Conservation (phyloP, 53 echinoderm and acorn worm species). For the Mesocentrotus franciscanus region DNA sequence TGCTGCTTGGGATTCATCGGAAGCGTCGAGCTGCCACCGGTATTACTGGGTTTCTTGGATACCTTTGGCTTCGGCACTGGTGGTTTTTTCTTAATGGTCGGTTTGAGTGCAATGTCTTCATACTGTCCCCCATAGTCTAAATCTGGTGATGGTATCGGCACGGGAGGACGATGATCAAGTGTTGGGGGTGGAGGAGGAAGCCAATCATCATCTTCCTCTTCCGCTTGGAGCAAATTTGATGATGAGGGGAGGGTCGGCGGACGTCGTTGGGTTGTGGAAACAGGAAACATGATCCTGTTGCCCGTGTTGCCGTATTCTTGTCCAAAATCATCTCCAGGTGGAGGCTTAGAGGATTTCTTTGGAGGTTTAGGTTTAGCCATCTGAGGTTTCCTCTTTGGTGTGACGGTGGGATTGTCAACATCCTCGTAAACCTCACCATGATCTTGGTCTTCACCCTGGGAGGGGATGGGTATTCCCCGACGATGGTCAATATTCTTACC, state of each 20-base stretch:
- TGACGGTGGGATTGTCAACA: not conserved
- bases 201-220: not conserved
- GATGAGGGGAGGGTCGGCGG: constrained; percentile 3
- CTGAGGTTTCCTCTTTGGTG: not conserved
- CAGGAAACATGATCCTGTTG: not conserved
- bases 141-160: not conserved
- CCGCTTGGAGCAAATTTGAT: not conserved
- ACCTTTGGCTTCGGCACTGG: not conserved
- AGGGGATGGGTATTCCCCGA: not conserved
- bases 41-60: not conserved
- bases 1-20: not conserved
- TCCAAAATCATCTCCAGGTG: not conserved
- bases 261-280: not conserved
- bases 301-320: constrained; percentile 10
- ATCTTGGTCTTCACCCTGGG: not conserved
- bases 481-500: not conserved
- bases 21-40: not conserved
- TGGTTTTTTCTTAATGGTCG: not conserved
- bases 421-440: constrained; percentile 8
- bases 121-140: not conserved
- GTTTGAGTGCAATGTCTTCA: not conserved
- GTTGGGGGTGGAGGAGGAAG: not conserved
- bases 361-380: not conserved
- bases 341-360: not conserved
- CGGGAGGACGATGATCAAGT: not conserved